Conservation (phyloP, 2,797 vertebrate species). For the Artibeus lituratus region DNA sequence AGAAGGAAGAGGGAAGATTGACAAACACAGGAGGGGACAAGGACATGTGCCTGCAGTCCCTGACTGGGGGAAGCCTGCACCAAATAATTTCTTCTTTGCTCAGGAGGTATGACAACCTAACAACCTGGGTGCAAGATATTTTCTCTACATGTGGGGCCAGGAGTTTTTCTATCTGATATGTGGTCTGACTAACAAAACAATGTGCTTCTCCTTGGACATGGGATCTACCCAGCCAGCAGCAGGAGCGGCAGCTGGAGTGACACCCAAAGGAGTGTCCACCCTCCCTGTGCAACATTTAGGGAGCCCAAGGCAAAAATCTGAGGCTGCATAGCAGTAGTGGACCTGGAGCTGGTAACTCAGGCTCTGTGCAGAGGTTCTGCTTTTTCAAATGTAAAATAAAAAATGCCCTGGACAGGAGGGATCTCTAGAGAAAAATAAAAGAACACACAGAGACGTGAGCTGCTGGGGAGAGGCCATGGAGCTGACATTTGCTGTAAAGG, state of each 20-base stretch:
- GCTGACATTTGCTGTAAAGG: conserved; percentile 66
- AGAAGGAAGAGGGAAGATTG: not conserved
- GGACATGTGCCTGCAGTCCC: not conserved
- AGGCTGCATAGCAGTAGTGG: rapidly evolving
- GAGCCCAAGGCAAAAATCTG: conserved; percentile 19
- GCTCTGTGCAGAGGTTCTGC: conserved; percentile 5
- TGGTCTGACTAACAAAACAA: not conserved
- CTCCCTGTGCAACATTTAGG: not conserved
- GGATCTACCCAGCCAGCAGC: not conserved
- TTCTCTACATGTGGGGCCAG: not conserved
- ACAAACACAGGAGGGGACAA: not conserved
- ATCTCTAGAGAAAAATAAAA: conserved; percentile 70
- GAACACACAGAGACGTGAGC: conserved; percentile 16
- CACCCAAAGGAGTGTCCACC: not conserved
- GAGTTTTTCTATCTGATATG: not conserved
- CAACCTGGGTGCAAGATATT: not conserved
- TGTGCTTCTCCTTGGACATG: not conserved
- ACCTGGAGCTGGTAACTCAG: not conserved
- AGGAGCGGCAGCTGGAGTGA: not conserved
- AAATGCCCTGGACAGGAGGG: conserved; percentile 50
- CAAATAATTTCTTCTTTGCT: not conserved
- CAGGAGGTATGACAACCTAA: not conserved
- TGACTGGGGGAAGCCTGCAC: no score
- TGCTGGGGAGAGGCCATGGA: not conserved
- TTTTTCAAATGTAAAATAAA: conserved; percentile 71